Evolutionary conservation across 2,797 vertebrate species (phyloP).

Genomic region (Anguilla marmorata): DNA sequence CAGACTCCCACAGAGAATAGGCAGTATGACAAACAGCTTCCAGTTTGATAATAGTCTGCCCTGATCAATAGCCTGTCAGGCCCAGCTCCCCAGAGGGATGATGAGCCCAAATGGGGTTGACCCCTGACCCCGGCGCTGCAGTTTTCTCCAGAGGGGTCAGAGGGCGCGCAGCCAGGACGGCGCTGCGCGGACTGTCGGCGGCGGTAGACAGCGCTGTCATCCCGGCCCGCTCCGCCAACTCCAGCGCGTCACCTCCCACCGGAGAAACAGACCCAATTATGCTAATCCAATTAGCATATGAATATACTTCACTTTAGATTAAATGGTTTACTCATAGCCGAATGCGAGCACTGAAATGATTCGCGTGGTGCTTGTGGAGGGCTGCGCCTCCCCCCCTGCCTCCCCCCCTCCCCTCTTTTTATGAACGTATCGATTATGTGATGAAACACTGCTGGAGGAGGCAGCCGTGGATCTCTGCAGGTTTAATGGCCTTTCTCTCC

Average conservation of each 20-base stretch:
- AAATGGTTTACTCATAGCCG: conserved; percentile 16
- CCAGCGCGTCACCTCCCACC: not conserved
- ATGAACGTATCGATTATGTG: conserved; percentile 58
- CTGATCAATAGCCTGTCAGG: conserved; percentile 55
- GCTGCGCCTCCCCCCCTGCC: not conserved
- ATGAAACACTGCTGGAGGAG: conserved; percentile 51
- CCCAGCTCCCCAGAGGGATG: conserved; percentile 18
- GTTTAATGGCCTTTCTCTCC: conserved; percentile 45
- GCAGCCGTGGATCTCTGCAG: conserved; percentile 41
- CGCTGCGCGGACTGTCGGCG: conserved; percentile 26
- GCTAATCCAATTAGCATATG: conserved; percentile 45
- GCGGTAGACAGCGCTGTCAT: conserved; percentile 29
- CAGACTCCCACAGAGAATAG: conserved; percentile 42
- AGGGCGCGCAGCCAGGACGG: conserved; percentile 44
- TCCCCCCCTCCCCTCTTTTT: conserved; percentile 39
- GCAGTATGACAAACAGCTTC: conserved; percentile 59
- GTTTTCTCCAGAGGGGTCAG: conserved; percentile 46
- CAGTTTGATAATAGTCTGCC: conserved; percentile 54
- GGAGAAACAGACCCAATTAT: conserved; percentile 40
- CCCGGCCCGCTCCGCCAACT: conserved; percentile 32
- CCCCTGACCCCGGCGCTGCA: conserved; percentile 18
- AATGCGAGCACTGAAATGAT: conserved; percentile 6
- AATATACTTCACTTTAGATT: conserved; percentile 25
- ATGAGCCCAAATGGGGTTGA: conserved; percentile 23
- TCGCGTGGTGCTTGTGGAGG: not conserved